Base-by-base conservation (phyloP, 1,140 invertebrate species). In the Notospermus geniculatus region DNA sequence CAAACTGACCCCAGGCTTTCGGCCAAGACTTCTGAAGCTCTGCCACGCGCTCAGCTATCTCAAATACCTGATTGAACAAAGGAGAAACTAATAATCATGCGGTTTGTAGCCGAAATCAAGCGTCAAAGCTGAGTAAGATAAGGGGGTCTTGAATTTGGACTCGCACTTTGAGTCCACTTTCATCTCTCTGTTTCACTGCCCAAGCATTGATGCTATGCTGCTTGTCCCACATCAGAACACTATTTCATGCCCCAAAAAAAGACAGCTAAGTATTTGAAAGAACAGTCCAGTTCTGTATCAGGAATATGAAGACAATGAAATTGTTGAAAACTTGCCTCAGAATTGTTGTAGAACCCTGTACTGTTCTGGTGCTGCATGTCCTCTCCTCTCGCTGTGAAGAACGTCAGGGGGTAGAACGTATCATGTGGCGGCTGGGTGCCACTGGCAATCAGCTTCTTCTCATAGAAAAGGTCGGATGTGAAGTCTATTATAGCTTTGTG, bases 271-370 rank as follows among this genome's bases (percentile, higher is more conserved):
- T n/a, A n/a, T n/a, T n/a, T n/a, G n/a, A n/a, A n/a, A n/a, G n/a
- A n/a, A n/a, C n/a, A n/a, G n/a, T n/a, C n/a, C n/a, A n/a, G n/a
- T n/a, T n/a, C n/a, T n/a, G n/a, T n/a, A n/a, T n/a, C n/a, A n/a
- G n/a, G n/a, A n/a, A n/a, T n/a, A n/a, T n/a, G n/a, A n/a, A n/a
- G n/a, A n/a, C n/a, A n/a, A n/a, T n/a, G n/a, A n/a, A n/a, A n/a
- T n/a, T n/a, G n/a, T n/a, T n/a, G n/a, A n/a, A 36, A 36, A 36
- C 32, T 69, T 11, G 91, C 90, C 81, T 95, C 92, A 2, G 87
- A 86, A 71, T 89, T 88, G 75, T 94, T 93, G 69, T 91, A 91
- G 74, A 89, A 93, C 0, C 90, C 90, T 1, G 91, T 92, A 13
- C 90, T 91, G 71, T 91, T 90, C 55, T 86, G 82, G 74, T 91